phyloP scores from a whole-genome alignment of 2,113 vertebrate genomes.

The Boleophthalmus pectinirostris region DNA sequence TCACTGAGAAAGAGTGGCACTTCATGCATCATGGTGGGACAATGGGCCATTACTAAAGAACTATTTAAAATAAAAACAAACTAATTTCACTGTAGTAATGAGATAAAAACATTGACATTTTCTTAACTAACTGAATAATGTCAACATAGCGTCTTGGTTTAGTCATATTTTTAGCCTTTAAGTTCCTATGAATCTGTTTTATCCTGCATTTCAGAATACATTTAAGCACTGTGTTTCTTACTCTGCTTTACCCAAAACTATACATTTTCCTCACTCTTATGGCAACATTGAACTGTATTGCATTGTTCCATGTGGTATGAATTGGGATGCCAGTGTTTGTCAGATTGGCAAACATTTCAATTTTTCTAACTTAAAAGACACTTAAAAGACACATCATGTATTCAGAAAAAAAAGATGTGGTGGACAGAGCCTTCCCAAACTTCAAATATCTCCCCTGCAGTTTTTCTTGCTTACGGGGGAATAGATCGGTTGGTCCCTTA shows the following conservation, averaged over 20 bases:
- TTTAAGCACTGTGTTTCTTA: constrained; percentile 35
- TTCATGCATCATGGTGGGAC: constrained; percentile 64
- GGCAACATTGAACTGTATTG: constrained; percentile 48
- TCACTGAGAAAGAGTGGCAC: constrained; percentile 65
- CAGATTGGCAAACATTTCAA: constrained; percentile 57
- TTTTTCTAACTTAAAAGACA: constrained; percentile 53
- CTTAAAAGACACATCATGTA: constrained; percentile 50
- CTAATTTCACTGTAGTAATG: not conserved
- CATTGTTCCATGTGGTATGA: constrained; percentile 58
- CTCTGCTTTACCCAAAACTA: constrained; percentile 40
- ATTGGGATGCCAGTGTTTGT: constrained; percentile 55
- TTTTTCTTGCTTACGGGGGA: constrained; percentile 46
- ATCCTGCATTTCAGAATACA: not conserved
- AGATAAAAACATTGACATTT: not conserved
- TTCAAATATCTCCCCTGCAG: constrained; percentile 43
- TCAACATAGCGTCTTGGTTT: not conserved
- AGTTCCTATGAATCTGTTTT: not conserved
- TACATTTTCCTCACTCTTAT: constrained; percentile 50
- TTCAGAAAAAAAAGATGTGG: constrained; percentile 21
- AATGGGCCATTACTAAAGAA: not conserved
- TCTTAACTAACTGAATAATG: not conserved
- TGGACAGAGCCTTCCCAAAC: constrained; percentile 45
- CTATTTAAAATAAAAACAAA: not conserved
- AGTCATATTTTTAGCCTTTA: not conserved
- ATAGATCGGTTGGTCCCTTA: constrained; percentile 56